A percentile compares a stretch with the other conserved stretches of the same genome.
phyloP scores from a whole-genome alignment of 2,797 vertebrate species.

The Scomberomorus guttatus region DNA sequence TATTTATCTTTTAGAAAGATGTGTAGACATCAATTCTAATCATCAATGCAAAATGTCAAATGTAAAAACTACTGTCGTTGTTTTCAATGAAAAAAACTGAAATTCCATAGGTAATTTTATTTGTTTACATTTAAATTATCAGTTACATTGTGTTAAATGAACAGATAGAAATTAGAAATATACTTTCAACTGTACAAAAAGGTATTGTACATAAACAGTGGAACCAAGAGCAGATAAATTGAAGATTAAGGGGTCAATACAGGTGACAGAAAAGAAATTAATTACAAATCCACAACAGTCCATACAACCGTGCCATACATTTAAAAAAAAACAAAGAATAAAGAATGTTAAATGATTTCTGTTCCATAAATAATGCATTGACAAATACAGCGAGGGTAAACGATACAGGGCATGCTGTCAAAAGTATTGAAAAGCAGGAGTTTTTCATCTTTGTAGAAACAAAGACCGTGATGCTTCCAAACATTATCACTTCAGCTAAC shows the following conservation, averaged over 20 bases:
- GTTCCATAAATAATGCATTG: constrained; percentile 50
- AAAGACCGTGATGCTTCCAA: constrained; percentile 3
- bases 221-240: constrained; percentile 2
- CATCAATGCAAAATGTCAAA: not conserved
- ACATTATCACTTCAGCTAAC: constrained; percentile 1
- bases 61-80: not conserved
- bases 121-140: constrained; percentile 47
- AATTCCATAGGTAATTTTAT: constrained; percentile 38
- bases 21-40: too few relatives aligned
- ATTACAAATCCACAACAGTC: constrained; percentile 31
- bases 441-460: not conserved
- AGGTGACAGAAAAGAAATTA: constrained; percentile 14
- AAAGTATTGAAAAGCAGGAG: constrained; percentile 10
- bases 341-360: constrained; percentile 48
- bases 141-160: constrained; percentile 41
- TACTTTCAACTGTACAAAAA: constrained; percentile 51
- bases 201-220: constrained; percentile 30
- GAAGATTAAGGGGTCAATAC: not conserved
- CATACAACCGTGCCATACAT: constrained; percentile 13
- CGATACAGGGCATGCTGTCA: constrained; percentile 3
- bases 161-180: constrained; percentile 40
- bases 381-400: constrained; percentile 37
- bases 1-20: not conserved
- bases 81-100: not conserved
- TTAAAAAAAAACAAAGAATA: constrained; percentile 24